These are phyloP conservation scores for Paedocypris micromegethes DNA, from an alignment of 2,797 vertebrate genomes.

Conservation along the genomic window DNA sequence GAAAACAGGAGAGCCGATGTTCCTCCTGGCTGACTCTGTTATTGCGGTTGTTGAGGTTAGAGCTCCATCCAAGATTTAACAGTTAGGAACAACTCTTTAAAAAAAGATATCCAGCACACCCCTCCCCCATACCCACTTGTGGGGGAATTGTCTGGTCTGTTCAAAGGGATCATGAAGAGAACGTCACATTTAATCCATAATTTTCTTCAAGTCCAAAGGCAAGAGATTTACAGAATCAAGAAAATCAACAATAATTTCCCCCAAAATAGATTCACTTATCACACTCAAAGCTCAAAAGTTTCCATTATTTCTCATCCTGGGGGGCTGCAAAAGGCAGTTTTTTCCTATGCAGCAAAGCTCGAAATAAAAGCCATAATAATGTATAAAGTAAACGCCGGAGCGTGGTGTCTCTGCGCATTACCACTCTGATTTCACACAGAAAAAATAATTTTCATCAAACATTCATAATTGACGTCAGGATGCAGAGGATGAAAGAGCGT, in stretches of 20 bases:
- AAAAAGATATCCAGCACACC: not conserved
- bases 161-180: conserved; percentile 13
- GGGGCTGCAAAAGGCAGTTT: conserved; percentile 20
- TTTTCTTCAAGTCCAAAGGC: conserved; percentile 13
- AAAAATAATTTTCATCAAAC: conserved; percentile 47
- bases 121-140: not conserved
- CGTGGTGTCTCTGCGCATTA: conserved; percentile 5
- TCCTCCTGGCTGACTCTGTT: conserved; percentile 56
- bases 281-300: conserved; percentile 52
- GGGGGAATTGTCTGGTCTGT: conserved; percentile 11
- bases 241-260: conserved; percentile 38
- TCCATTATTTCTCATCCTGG: conserved; percentile 17
- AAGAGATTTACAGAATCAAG: conserved; percentile 28
- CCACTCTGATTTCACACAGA: conserved; percentile 34
- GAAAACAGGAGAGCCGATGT: conserved; percentile 31
- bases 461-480: conserved; percentile 45
- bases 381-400: conserved; percentile 5
- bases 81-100: conserved; percentile 4
- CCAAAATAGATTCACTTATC: conserved; percentile 55
- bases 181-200: conserved; percentile 28
- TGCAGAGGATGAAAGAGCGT: conserved; percentile 13
- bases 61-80: conserved; percentile 20
- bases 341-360: conserved; percentile 3
- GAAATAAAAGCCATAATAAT: conserved; percentile 23
- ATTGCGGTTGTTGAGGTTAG: conserved; percentile 45